phyloP scores from a whole-genome alignment of 2,888 invertebrate species.

The Diplolepis rosae region DNA sequence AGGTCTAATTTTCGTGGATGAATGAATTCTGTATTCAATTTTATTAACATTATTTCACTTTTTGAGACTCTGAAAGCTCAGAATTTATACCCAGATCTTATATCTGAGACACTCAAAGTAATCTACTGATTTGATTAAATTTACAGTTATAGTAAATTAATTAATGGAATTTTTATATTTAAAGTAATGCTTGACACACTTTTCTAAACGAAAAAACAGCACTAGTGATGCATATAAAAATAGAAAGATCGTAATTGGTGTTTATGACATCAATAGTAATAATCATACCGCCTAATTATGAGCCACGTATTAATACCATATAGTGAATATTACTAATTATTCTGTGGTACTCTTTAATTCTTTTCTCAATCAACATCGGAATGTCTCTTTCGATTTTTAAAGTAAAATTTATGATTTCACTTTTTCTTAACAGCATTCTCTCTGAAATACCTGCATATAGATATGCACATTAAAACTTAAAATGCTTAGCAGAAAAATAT shows the following conservation, averaged over 20 bases:
- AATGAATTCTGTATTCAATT: too few species aligned
- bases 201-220: constrained; percentile 11
- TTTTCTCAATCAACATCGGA: neutral
- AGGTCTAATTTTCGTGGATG: too few species aligned
- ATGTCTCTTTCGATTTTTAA: constrained; percentile 10
- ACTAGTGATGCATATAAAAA: constrained; percentile 3
- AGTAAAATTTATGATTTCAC: neutral
- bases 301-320: constrained; percentile 11
- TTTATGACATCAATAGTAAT: constrained; percentile 12
- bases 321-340: constrained; percentile 18
- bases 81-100: too few species aligned
- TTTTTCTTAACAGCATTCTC: constrained; percentile 20
- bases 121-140: too few species aligned
- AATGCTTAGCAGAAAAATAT: constrained; percentile 6
- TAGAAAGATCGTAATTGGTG: constrained; percentile 19
- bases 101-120: too few species aligned
- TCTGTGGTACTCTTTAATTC: neutral
- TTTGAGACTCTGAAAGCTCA: too few species aligned
- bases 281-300: constrained; percentile 2
- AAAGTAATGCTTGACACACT: constrained; percentile 2
- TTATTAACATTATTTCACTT: too few species aligned
- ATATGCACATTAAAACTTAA: constrained; percentile 2
- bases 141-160: too few species aligned
- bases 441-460: constrained; percentile 3
- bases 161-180: neutral